Base-by-base conservation (phyloP, 2,888 invertebrate genomes). In the Litoditis marina region DNA sequence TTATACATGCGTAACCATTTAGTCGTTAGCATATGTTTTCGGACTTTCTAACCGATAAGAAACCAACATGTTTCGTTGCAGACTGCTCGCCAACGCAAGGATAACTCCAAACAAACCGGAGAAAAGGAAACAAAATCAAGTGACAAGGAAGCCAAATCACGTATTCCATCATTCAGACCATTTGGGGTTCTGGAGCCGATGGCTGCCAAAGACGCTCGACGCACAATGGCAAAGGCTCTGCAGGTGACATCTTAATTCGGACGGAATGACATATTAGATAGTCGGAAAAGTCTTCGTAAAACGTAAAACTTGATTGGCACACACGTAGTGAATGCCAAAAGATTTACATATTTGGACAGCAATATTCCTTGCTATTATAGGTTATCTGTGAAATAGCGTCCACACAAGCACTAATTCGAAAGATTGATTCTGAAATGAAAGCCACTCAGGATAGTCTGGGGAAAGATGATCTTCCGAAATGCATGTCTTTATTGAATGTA, bases 131-230 rank as follows among this genome's bases (percentile, higher is more conserved):
- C 32, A 13, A 53, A 58, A 13, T 47, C 55, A 28, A 36, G 36
- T 28, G 60, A 34, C 13, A 44, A 57, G n/a, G 54, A 49, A 42
- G 28, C 56, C 16, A n/a, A 52, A 53, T 16, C 7, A 46, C 2
- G 52, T 61, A 30, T 72, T 67, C n/a, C n/a, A n/a, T n/a, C n/a
- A n/a, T n/a, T n/a, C 55, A 51, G 67, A 27, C 71, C 71, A 19
- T 72, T 72, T 50, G 71, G 71, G 36, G 59, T 72, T 3, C 58
- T 72, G 28, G 71, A 72, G 50, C 55, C 69, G 34, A 22, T 59
- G 11, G 52, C 64, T 1, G 71, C 71, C 2, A 69, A 67, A 34
- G 64, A 66, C 27, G 69, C 68, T 2, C 59, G 71, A 39, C 60
- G 59, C 28, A 51, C 53, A 8, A 66, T 68, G 53, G 50, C 39